Evolutionary conservation across 2,888 invertebrate genomes (phyloP).

Genomic region (Orthosia incerta): DNA sequence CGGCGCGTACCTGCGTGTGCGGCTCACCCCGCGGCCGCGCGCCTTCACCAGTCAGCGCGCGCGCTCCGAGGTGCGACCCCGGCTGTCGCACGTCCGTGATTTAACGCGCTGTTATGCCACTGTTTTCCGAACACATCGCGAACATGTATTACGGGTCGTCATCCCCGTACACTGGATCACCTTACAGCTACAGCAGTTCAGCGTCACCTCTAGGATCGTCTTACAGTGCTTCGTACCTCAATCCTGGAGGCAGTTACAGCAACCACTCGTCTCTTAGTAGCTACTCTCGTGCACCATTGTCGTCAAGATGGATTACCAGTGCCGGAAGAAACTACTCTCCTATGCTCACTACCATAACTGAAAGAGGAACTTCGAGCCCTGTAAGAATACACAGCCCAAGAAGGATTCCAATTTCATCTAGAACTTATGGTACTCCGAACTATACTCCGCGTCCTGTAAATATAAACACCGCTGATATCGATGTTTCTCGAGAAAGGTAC

Average conservation of each 20-base stretch:
- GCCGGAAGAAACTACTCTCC: constrained; percentile 92
- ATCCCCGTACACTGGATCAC: constrained; percentile 87
- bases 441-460: constrained; percentile 92
- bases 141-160: constrained; percentile 90
- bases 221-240: constrained; percentile 89
- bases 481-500: constrained; percentile 94
- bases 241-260: constrained; percentile 87
- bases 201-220: constrained; percentile 81
- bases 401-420: constrained; percentile 88
- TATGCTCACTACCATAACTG: constrained; percentile 93
- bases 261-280: constrained; percentile 88
- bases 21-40: constrained; percentile 57
- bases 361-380: constrained; percentile 82
- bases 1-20: constrained; percentile 72
- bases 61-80: constrained; percentile 72
- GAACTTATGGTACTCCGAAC: constrained; percentile 84
- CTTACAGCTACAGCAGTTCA: constrained; percentile 87
- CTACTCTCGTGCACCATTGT: constrained; percentile 89
- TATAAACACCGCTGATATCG: constrained; percentile 96
- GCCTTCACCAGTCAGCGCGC: constrained; percentile 78
- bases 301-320: constrained; percentile 83
- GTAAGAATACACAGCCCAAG: constrained; percentile 86
- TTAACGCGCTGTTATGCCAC: constrained; percentile 90
- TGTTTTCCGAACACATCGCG: constrained; percentile 93
- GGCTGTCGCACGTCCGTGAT: constrained; percentile 72